Evolutionary conservation across 2,113 vertebrate genomes (phyloP), one percentile per base, ranked within the genome.

Genomic region (Brachypteracias leptosomus): DNA sequence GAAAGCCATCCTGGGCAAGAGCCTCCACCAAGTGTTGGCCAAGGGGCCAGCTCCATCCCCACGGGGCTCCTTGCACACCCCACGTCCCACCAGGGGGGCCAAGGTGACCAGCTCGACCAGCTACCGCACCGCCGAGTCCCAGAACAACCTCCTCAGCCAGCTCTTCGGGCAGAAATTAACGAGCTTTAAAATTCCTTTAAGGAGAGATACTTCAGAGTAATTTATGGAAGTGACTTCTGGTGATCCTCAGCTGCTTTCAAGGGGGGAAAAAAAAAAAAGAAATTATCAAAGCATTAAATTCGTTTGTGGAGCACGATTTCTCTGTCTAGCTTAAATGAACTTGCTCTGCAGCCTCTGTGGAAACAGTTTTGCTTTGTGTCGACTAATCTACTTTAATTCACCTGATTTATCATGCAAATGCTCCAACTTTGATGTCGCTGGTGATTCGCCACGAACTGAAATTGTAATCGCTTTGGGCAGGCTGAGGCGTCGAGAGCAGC

Each of bases 171-270:
- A 99, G 92, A 99, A 99, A 98, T 98, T 99, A 96, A 99, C 99
- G 80, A 99, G 99, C 98, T 99, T 99, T 98, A 99, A 99, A 98
- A 99, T 99, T 98, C 99, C 99, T 97, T 97, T 99, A 82, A 99
- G 99, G 94, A 99, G 99, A 97, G 99, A 99, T 96, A 97, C 98
- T 93, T 98, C 98, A 33, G 99, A 99, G 96, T 99, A 98, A 98
- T 98, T 98, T 96, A 98, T 98, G 97, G 98, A 97, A 96, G 97
- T 96, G 94, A 97, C 94, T 97, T 93, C 76, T 52, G 87, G 90
- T 96, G 96, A 97, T 97, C 91, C 96, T 94, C 96, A 92, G 96
- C 96, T 97, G 97, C 95, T 97, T 97, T 97, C 95, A 94, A 85
- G 95, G 95, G 94, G 96, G 15, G 15, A 35, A 38, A 22, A 38